These are phyloP conservation scores for Bos indicus DNA, from an alignment of 2,113 vertebrate species.

Conservation along the genomic window DNA sequence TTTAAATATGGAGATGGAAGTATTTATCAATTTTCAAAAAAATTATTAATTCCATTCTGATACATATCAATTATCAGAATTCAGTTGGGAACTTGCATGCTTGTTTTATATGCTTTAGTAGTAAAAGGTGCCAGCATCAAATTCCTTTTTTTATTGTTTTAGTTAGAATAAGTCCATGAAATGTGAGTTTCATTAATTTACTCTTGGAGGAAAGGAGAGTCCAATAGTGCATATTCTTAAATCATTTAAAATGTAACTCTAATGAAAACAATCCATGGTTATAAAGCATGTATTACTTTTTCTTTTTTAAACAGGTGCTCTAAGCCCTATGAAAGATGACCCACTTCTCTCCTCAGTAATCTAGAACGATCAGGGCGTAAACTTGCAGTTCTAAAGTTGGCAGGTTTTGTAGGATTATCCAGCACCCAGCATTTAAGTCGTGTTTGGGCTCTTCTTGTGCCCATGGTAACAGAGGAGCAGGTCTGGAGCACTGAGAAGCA, in stretches of 20 bases:
- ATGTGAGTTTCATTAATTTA: constrained; percentile 20
- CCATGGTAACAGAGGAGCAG: not conserved
- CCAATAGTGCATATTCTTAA: not conserved
- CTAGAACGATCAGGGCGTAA: not conserved
- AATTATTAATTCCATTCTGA: constrained; percentile 38
- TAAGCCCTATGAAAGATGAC: not conserved
- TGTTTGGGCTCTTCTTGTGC: not conserved
- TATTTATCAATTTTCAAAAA: constrained; percentile 23
- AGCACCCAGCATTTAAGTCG: not conserved
- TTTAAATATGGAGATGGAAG: not conserved
- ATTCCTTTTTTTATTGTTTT: not conserved
- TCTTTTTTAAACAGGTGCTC: not conserved
- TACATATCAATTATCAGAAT: constrained; percentile 42
- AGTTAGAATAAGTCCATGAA: constrained; percentile 25
- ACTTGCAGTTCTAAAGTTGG: not conserved
- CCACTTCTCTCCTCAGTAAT: not conserved
- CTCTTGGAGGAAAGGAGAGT: not conserved
- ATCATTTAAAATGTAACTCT: not conserved
- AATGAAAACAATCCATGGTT: constrained; percentile 4
- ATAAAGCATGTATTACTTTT: not conserved
- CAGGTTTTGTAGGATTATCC: not conserved
- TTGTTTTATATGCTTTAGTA: constrained; percentile 7
- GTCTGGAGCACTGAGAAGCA: constrained; percentile 5
- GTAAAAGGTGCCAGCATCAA: not conserved
- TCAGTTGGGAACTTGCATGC: constrained; percentile 40